Evolutionary conservation across 2,888 invertebrate species (phyloP).

Genomic region (Caenorhabditis japonica): DNA sequence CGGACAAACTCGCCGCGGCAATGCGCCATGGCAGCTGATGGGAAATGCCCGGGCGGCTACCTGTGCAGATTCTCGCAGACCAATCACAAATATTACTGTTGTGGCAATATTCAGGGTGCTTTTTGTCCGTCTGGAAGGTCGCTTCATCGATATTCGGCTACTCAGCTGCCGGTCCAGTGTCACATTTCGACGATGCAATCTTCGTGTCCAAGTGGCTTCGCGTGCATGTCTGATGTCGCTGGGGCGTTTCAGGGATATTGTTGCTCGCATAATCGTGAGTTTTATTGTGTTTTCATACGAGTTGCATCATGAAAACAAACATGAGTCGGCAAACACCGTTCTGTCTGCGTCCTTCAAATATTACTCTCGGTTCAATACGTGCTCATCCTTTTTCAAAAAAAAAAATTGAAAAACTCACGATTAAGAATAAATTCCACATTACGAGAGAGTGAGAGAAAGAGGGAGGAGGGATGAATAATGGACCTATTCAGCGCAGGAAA

Average conservation of each 20-base stretch:
- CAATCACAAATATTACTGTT: constrained; percentile 66
- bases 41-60: constrained; percentile 61
- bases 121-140: constrained; percentile 62
- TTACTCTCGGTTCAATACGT: too few relatives aligned
- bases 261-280: constrained; percentile 63
- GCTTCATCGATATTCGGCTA: constrained; percentile 60
- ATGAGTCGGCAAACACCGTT: too few relatives aligned
- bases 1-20: constrained; percentile 60
- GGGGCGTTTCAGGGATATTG: constrained; percentile 66
- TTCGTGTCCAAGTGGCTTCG: constrained; percentile 59
- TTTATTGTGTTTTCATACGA: background rate
- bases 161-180: constrained; percentile 62
- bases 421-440: too few relatives aligned
- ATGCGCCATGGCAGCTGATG: constrained; percentile 65
- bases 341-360: too few relatives aligned
- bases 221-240: constrained; percentile 61
- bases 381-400: too few relatives aligned
- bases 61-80: constrained; percentile 62
- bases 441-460: too few relatives aligned
- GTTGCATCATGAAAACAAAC: too few relatives aligned
- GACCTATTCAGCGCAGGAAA: too few relatives aligned
- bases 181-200: constrained; percentile 53
- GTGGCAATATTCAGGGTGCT: constrained; percentile 60
- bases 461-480: too few relatives aligned
- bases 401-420: too few relatives aligned